phyloP scores from a whole-genome alignment of 2,888 invertebrate genomes.

The Lepetodrilus schrolli region DNA sequence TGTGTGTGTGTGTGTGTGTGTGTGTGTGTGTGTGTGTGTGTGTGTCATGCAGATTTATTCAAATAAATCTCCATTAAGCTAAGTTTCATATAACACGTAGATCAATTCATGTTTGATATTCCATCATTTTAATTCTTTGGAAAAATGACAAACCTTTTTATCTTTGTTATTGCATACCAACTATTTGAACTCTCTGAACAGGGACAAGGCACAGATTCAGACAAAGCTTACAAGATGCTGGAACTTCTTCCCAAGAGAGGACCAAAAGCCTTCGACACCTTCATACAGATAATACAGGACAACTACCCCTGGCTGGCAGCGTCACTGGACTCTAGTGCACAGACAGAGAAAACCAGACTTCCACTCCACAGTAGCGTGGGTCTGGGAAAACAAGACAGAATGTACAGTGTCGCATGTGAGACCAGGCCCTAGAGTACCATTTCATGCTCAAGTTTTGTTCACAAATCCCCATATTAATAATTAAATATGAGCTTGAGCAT shows the following conservation, averaged over 20 bases:
- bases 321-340: constrained; percentile 41
- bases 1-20: too few species aligned
- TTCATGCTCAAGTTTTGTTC: too few species aligned
- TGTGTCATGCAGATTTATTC: too few species aligned
- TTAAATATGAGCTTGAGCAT: too few species aligned
- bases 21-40: too few species aligned
- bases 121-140: too few species aligned
- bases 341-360: constrained; percentile 30
- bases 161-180: too few species aligned
- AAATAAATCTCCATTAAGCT: too few species aligned
- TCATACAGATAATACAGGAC: constrained; percentile 50
- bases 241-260: constrained; percentile 59
- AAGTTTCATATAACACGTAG: too few species aligned
- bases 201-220: constrained; percentile 47
- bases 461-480: too few species aligned
- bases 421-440: background rate
- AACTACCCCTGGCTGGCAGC: constrained; percentile 62
- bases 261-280: constrained; percentile 58
- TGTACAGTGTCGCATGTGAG: background rate
- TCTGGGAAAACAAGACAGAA: constrained; percentile 33
- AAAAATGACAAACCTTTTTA: too few species aligned
- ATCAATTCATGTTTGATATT: too few species aligned
- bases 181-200: background rate
- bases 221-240: constrained; percentile 56
- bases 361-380: constrained; percentile 34